Percentiles rank a stretch among this genome's conserved stretches.
Evolutionary conservation across 1,140 invertebrate genomes (phyloP).

Genomic region (Fragariocoptes setiger): DNA sequence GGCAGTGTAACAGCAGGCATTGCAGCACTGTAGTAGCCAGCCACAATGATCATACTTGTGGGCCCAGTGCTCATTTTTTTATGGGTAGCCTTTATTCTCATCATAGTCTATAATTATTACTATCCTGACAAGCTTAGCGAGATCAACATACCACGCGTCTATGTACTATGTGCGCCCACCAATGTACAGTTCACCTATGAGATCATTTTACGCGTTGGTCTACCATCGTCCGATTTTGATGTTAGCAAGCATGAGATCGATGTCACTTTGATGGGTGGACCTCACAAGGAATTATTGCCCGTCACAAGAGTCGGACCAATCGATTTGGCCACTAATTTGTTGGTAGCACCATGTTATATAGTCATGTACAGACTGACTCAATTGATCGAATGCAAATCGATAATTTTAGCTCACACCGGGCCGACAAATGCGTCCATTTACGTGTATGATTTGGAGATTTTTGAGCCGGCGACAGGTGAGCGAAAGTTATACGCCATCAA

Average conservation of each 20-base stretch:
- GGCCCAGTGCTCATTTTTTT: no score
- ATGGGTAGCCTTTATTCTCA: no score
- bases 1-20: no score
- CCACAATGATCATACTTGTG: no score
- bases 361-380: background rate
- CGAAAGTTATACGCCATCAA: background rate
- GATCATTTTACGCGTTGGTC: background rate
- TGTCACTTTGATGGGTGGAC: background rate
- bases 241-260: background rate
- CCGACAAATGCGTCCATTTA: conserved; percentile 2
- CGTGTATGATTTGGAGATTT: conserved; percentile 2
- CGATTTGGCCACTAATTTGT: background rate
- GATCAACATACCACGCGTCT: conserved; percentile 1
- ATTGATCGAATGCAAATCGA: background rate
- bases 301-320: background rate
- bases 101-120: no score
- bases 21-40: no score
- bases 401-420: background rate
- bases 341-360: background rate
- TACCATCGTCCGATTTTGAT: background rate
- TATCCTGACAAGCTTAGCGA: no score
- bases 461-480: background rate
- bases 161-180: conserved; percentile 1
- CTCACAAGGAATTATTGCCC: background rate
- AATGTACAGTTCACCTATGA: background rate